Evolutionary conservation across 2,113 vertebrate species (phyloP), one percentile per base, ranked within the genome.

Genomic region (Prinia subflava): DNA sequence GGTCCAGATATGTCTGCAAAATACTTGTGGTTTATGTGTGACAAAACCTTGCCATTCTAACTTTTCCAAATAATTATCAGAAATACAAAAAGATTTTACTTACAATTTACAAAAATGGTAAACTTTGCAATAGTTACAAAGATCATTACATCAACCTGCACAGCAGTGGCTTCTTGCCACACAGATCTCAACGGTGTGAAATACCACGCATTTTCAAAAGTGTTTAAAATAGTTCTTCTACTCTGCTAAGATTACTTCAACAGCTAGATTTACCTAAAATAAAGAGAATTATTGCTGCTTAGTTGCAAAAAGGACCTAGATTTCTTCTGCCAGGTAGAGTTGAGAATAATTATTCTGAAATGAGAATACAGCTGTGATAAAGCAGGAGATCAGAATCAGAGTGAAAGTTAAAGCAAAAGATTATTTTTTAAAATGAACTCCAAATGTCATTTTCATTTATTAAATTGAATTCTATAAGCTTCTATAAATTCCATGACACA

Each of bases 391-490:
- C 56, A 35, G 22, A 63, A 39, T 63, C 76, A n/a, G 22, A 73
- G 10, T 16, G 42, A 81, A 78, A 74, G 31, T 49, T 2, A 78
- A 13, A 95, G 37, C 4, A 80, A 85, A 73, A 56, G 12, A 63
- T 56, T 4, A 30, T 53, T 42, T 63, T 73, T 31, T 17, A 1
- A 70, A 83, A 89, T 49, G 0, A 94, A 37, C 28, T 88, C 21
- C 49, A 90, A 87, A 87, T 60, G 17, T 44, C 2, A 71, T 89
- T 85, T 89, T 71, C 5, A 49, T 64, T 82, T 69, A 33, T 50
- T 82, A 84, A 71, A 91, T n/a, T 53, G 44, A 84, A 68, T 79
- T 64, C 27, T 86, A 46, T 65, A 70, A 83, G 69, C 73, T 79
- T 68, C 35, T 83, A 65, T 57, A 74, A 83, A 83, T 75, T 56